A percentile compares a stretch with the other conserved stretches of the same genome.
These are phyloP conservation scores for Empis livida DNA, from an alignment of 2,888 invertebrate genomes.

Conservation along the genomic window DNA sequence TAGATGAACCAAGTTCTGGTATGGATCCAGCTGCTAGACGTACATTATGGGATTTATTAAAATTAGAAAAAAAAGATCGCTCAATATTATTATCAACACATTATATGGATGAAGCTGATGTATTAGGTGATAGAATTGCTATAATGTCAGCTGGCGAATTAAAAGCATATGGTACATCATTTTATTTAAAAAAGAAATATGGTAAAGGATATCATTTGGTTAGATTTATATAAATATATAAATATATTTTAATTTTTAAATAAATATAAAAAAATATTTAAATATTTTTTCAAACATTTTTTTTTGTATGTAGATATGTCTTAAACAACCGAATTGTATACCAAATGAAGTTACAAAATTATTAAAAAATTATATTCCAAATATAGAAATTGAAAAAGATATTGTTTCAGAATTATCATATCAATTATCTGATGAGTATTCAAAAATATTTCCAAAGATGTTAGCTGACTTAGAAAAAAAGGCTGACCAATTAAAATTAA, in stretches of 20 bases:
- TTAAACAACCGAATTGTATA: slow-evolving; percentile 42
- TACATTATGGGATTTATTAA: slow-evolving; percentile 72
- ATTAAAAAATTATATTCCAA: slow-evolving; percentile 50
- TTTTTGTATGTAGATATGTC: slow-evolving; percentile 24
- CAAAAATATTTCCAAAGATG: slow-evolving; percentile 51
- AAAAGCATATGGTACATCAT: slow-evolving; percentile 69
- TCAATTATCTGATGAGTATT: slow-evolving; percentile 48
- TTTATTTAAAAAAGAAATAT: slow-evolving; percentile 70
- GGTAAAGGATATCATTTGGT: slow-evolving; percentile 73
- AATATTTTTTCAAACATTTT: too few species aligned
- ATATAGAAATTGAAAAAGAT: slow-evolving; percentile 50
- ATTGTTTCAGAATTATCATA: slow-evolving; percentile 67
- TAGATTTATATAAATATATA: slow-evolving; percentile 12
- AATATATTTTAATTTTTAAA: not conserved
- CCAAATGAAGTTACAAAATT: slow-evolving; percentile 42
- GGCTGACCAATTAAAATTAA: slow-evolving; percentile 45
- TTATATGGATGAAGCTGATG: slow-evolving; percentile 86
- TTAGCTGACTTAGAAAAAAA: slow-evolving; percentile 52
- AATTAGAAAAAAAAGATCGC: slow-evolving; percentile 55
- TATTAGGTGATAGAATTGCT: slow-evolving; percentile 74
- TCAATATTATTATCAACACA: slow-evolving; percentile 74
- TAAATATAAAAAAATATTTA: not conserved
- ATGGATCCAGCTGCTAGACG: slow-evolving; percentile 76
- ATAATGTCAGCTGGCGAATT: slow-evolving; percentile 73
- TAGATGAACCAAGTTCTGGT: slow-evolving; percentile 71